These are phyloP conservation scores for Dermatemys mawii DNA, from an alignment of 2,113 vertebrate species.

Conservation along the genomic window DNA sequence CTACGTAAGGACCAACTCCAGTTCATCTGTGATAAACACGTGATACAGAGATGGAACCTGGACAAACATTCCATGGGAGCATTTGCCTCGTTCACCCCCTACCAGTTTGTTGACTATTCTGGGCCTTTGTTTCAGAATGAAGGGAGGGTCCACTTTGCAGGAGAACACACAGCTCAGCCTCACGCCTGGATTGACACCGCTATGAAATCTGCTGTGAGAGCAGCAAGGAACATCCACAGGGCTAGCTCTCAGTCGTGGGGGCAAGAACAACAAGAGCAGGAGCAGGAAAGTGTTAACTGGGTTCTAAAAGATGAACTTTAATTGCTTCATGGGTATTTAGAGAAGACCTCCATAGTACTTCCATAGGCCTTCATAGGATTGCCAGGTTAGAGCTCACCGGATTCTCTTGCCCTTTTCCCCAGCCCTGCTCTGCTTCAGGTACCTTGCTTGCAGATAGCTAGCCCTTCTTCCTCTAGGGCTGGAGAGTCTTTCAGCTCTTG, in stretches of 20 bases:
- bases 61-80: conserved; percentile 81
- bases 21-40: conserved; percentile 58
- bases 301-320: not conserved
- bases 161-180: conserved; percentile 84
- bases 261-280: accelerated
- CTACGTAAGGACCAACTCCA: conserved; percentile 58
- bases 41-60: conserved; percentile 84
- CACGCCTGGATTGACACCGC: conserved; percentile 88
- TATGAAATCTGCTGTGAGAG: conserved; percentile 84
- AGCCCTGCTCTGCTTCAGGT: too few species aligned
- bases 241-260: accelerated
- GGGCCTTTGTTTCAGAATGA: conserved; percentile 74
- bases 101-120: conserved; percentile 78
- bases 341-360: too few species aligned
- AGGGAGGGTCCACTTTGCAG: conserved; percentile 82
- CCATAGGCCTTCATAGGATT: too few species aligned
- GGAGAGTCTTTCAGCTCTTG: too few species aligned
- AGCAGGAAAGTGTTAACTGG: not conserved
- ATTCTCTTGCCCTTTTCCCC: too few species aligned
- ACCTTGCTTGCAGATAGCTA: too few species aligned
- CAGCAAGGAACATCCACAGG: conserved; percentile 77
- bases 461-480: too few species aligned
- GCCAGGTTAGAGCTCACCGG: too few species aligned
- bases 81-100: conserved; percentile 83
- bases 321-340: not conserved